Evolutionary conservation across 23 tunicate species (phyloP), one percentile per base, ranked within the genome.

Genomic region (Styela clava): DNA sequence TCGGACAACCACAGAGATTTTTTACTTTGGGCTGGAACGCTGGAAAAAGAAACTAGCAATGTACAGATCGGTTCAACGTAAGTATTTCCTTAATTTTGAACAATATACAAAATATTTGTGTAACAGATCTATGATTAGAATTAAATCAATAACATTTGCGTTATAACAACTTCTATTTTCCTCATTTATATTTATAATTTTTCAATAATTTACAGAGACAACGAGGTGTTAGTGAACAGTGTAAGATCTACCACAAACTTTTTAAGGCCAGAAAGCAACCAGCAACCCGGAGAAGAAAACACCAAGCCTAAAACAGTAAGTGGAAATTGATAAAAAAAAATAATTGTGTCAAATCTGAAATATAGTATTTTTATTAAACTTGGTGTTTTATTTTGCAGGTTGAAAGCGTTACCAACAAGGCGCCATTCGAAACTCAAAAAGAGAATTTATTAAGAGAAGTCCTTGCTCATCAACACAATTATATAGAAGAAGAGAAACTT

Each of bases 21-120:
- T 62, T 70, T 91, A 25, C 34, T 91, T 31, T 91, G 97, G 97
- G 91, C 87, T 28, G 97, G 88, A 32, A 74, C 88, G 7, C 85
- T 91, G 23, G 97, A 91, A 67, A 86, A 86, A 74, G 97, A 91
- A 79, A 91, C 91, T 0, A 35, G 83, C 65, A 31, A 34, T 33
- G 84, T 89, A 62, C 64, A 20, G 62, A 31, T 64, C 28, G 78
- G 70, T 33, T 34, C 67, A 28, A 85, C 63, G 86, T 73, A 29
- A 63, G 70, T 24, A 25, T 73, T 78, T 21, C 29, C 0, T 25
- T n/a, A 33, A 0, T 0, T 32, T 74, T 74, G 31, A 31, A 62
- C 30, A 2, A 30, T n/a, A n/a, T n/a, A n/a, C n/a, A n/a, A n/a
- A n/a, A n/a, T n/a, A n/a, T n/a, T n/a, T n/a, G n/a, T n/a, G n/a